phyloP scores from a whole-genome alignment of 2,797 vertebrate species.

The Cossypha dichroa region DNA sequence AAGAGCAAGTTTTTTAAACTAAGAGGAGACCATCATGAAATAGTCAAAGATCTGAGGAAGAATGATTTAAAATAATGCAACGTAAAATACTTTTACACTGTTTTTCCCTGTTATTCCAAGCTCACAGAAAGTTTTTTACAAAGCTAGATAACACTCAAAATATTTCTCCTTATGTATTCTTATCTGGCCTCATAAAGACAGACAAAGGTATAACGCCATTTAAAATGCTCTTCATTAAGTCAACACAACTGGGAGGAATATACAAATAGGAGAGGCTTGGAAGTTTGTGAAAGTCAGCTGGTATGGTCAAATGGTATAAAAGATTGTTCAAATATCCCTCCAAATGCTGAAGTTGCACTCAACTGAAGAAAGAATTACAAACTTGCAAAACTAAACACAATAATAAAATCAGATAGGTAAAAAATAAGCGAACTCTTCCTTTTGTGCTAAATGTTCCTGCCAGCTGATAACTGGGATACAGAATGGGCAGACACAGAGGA shows the following conservation, averaged over 20 bases:
- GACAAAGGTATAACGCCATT: not conserved
- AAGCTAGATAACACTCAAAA: not conserved
- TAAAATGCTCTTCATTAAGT: not conserved
- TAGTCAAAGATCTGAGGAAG: not conserved
- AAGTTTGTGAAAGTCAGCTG: not conserved
- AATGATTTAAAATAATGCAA: not conserved
- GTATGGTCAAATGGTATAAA: not conserved
- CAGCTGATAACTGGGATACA: not conserved
- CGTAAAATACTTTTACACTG: not conserved
- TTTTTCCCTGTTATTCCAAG: not conserved
- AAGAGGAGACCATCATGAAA: not conserved
- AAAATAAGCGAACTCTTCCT: not conserved
- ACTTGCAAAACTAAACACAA: not conserved
- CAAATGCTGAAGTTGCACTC: not conserved
- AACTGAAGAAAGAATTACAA: not conserved
- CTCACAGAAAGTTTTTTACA: not conserved
- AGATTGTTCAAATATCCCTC: not conserved
- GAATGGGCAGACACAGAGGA: not conserved
- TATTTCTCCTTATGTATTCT: not conserved
- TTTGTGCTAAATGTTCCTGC: not conserved
- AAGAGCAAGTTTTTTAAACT: not conserved
- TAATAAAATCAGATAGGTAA: not conserved
- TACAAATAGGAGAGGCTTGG: not conserved
- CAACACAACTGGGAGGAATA: not conserved
- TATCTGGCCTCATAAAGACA: not conserved